Evolutionary conservation across 23 tunicate species (phyloP).

Genomic region (Trididemnum miniatum): DNA sequence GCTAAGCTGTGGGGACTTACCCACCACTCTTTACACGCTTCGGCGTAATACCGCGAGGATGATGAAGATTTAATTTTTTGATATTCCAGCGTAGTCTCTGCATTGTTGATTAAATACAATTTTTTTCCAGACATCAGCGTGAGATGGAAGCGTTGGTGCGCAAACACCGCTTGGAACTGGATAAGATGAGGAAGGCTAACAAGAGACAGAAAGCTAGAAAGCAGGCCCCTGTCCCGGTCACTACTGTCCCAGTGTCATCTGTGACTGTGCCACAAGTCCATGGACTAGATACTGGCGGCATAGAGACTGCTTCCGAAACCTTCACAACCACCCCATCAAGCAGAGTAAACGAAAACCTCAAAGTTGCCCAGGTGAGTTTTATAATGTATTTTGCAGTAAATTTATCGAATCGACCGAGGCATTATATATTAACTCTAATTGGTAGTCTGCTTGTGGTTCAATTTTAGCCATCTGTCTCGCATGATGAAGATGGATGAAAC

Average conservation of each 20-base stretch:
- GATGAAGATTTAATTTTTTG: too few species aligned
- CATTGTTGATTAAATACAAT: background rate
- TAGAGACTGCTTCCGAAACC: background rate
- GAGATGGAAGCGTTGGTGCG: constrained; percentile 77
- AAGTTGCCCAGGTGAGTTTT: background rate
- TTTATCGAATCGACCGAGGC: too few species aligned
- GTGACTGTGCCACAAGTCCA: background rate
- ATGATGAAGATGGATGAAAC: too few species aligned
- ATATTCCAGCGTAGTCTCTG: too few species aligned
- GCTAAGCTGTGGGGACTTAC: too few species aligned
- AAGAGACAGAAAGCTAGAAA: constrained; percentile 40
- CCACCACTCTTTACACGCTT: too few species aligned
- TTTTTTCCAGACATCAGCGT: constrained; percentile 70
- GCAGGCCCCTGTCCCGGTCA: constrained; percentile 1
- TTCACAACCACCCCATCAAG: background rate
- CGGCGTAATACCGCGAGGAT: too few species aligned
- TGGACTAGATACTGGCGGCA: background rate
- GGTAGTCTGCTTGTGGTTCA: too few species aligned
- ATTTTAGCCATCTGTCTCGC: too few species aligned
- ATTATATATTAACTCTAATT: too few species aligned
- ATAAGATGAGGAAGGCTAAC: constrained; percentile 59
- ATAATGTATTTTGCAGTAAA: too few species aligned
- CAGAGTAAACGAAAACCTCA: background rate
- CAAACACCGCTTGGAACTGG: constrained; percentile 69
- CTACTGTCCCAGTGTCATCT: background rate